A percentile compares a stretch with the other conserved stretches of the same genome.
Conservation (phyloP, 2,797 vertebrate genomes). For the Molothrus ater region DNA sequence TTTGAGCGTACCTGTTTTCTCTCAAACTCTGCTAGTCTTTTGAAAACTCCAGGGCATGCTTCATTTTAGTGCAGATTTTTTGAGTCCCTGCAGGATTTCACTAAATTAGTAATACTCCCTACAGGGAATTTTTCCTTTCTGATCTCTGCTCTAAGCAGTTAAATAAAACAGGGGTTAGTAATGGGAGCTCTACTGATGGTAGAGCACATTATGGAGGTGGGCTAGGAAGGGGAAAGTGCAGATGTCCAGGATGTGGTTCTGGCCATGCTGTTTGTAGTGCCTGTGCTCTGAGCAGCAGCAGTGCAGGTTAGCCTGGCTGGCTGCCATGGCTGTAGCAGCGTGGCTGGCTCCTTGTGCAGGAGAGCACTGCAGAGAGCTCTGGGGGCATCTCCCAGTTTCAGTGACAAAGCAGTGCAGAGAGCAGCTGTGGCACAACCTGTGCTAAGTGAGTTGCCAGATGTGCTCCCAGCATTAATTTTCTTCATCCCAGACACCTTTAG, state of each 20-base stretch:
- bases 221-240: not conserved
- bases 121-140: not conserved
- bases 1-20: constrained; percentile 7
- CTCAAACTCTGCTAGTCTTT: not conserved
- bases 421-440: not conserved
- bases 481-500: not conserved
- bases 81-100: not conserved
- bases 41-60: not conserved
- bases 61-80: not conserved
- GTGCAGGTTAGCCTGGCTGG: not conserved
- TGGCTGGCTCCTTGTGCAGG: fast-evolving
- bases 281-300: fast-evolving
- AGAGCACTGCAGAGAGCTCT: not conserved
- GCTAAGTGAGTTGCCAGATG: not conserved
- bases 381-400: not conserved
- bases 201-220: not conserved
- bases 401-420: not conserved
- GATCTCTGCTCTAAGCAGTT: not conserved
- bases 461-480: not conserved
- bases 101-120: not conserved
- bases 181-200: not conserved
- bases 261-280: not conserved
- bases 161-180: not conserved
- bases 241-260: not conserved
- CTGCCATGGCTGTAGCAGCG: not conserved